These are phyloP conservation scores for Prorops nasuta DNA, from an alignment of 1,140 invertebrate species.

Conservation along the genomic window DNA sequence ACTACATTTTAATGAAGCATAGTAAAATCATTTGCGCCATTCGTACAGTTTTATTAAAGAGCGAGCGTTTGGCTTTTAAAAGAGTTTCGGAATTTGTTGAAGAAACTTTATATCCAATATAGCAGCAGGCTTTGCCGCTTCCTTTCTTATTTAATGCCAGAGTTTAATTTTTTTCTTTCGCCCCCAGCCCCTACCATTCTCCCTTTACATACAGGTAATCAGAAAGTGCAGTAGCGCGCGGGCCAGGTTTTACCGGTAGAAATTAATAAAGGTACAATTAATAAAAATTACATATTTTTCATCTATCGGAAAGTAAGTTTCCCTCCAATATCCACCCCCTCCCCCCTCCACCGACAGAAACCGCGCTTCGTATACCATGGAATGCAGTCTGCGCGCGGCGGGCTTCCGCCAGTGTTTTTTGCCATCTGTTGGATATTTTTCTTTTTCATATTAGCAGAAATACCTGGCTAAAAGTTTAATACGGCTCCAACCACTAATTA, in stretches of 20 bases:
- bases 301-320: conserved; percentile 27
- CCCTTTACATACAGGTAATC: background rate
- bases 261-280: conserved; percentile 49
- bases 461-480: no score
- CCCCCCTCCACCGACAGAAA: background rate
- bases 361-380: background rate
- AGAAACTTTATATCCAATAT: no score
- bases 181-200: background rate
- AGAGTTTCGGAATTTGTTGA: no score
- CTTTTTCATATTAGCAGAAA: no score
- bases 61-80: no score
- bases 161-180: no score
- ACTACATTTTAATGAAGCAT: no score
- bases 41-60: no score
- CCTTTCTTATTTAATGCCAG: no score
- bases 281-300: conserved; percentile 50
- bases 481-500: no score
- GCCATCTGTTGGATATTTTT: conserved; percentile 10
- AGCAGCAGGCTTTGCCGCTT: background rate
- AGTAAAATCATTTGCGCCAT: no score
- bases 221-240: background rate
- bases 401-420: conserved; percentile 5
- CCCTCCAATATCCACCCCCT: background rate
- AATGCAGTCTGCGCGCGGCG: conserved; percentile 6
- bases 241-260: conserved; percentile 16